Conservation (phyloP, 1,140 invertebrate species). For the Drosophila seguyi region DNA sequence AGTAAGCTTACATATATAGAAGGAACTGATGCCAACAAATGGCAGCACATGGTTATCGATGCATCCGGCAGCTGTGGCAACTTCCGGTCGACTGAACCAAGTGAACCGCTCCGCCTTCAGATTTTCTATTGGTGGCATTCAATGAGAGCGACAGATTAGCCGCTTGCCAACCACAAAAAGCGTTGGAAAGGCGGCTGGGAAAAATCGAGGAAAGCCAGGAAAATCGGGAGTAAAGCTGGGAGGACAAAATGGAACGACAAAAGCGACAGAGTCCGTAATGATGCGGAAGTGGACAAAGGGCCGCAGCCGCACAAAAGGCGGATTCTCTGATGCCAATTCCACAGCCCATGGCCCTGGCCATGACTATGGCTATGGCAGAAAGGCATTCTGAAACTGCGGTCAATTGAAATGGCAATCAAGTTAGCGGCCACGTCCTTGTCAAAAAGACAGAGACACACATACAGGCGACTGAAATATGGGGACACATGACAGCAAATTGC, state of each 20-base stretch:
- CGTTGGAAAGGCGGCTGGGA: constrained; percentile 10
- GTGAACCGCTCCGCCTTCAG: constrained; percentile 30
- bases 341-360: constrained; percentile 15
- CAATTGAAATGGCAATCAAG: constrained; percentile 84
- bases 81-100: constrained; percentile 64
- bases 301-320: constrained; percentile 45
- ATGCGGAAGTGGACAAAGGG: constrained; percentile 79
- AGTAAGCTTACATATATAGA: background rate
- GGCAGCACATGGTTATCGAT: constrained; percentile 75
- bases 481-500: constrained; percentile 49
- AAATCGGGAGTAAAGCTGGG: constrained; percentile 14
- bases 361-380: constrained; percentile 26
- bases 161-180: constrained; percentile 51
- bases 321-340: constrained; percentile 21
- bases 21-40: constrained; percentile 13
- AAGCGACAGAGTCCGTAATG: constrained; percentile 72
- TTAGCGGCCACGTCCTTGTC: constrained; percentile 76
- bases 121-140: constrained; percentile 47
- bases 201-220: constrained; percentile 18
- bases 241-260: constrained; percentile 49
- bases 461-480: constrained; percentile 10
- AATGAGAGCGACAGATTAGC: constrained; percentile 76
- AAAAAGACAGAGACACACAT: constrained; percentile 42
- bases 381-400: constrained; percentile 81
- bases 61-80: constrained; percentile 70